These are phyloP conservation scores for Pentalonia nigronervosa DNA, from an alignment of 1,140 invertebrate genomes.

Conservation along the genomic window DNA sequence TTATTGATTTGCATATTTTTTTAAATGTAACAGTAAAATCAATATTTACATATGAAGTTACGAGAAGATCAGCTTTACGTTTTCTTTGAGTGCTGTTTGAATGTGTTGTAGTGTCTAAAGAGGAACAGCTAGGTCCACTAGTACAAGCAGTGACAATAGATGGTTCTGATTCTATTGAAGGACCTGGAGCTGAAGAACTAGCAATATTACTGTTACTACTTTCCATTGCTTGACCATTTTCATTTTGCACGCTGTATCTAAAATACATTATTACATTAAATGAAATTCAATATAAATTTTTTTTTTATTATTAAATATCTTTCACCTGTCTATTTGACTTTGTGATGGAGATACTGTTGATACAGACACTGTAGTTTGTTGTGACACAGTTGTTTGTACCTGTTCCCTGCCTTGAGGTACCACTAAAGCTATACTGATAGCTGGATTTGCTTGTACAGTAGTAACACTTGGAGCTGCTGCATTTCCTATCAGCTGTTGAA, in stretches of 20 bases:
- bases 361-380: constrained; percentile 50
- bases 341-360: constrained; percentile 54
- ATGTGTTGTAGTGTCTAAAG: constrained; percentile 51
- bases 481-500: constrained; percentile 43
- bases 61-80: constrained; percentile 48
- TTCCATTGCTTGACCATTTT: constrained; percentile 35
- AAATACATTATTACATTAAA: constrained; percentile 40
- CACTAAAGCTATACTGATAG: constrained; percentile 50
- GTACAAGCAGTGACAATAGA: constrained; percentile 44
- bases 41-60: constrained; percentile 47
- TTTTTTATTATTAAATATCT: neutral
- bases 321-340: constrained; percentile 56
- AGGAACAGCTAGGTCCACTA: constrained; percentile 54
- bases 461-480: constrained; percentile 35
- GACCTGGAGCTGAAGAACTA: constrained; percentile 47
- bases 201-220: constrained; percentile 52
- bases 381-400: constrained; percentile 50
- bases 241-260: constrained; percentile 54
- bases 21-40: neutral
- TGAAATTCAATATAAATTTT: neutral
- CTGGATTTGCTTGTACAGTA: constrained; percentile 43
- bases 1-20: neutral
- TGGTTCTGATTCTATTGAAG: constrained; percentile 51
- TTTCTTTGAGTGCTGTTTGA: constrained; percentile 36
- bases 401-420: constrained; percentile 52